Evolutionary conservation across 2,888 invertebrate genomes (phyloP).

Genomic region (Cantharis rustica): DNA sequence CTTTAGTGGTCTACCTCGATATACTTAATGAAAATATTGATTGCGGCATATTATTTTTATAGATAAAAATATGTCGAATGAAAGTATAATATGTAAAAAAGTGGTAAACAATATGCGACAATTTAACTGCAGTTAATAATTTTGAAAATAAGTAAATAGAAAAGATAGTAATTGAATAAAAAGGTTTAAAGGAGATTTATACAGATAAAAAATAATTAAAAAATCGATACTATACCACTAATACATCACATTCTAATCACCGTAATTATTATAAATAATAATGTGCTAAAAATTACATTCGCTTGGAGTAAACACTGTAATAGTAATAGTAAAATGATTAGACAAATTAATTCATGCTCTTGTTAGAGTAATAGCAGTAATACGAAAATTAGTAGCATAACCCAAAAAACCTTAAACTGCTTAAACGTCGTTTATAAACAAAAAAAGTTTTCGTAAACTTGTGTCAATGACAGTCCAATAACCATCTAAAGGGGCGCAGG

Average conservation of each 20-base stretch:
- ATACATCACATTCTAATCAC: not conserved
- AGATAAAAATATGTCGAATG: no score
- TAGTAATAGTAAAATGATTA: not conserved
- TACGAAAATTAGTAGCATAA: constrained; percentile 12
- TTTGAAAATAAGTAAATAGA: no score
- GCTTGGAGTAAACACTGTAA: not conserved
- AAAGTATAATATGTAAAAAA: no score
- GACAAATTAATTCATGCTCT: not conserved
- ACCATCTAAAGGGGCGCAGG: constrained; percentile 11
- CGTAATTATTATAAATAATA: not conserved
- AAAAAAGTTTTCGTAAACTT: constrained; percentile 18
- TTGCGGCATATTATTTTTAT: no score
- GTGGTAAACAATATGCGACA: no score
- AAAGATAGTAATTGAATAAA: no score
- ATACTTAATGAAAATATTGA: no score
- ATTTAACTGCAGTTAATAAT: no score
- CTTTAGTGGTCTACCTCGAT: no score
- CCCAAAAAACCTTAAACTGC: constrained; percentile 17
- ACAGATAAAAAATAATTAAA: not conserved
- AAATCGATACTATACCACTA: not conserved
- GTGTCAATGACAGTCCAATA: constrained; percentile 13
- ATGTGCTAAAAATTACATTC: not conserved
- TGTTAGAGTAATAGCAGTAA: not conserved
- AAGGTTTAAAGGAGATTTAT: no score
- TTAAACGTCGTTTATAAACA: constrained; percentile 16